Conservation (phyloP, 2,888 invertebrate species). For the Mythimna lalbum region DNA sequence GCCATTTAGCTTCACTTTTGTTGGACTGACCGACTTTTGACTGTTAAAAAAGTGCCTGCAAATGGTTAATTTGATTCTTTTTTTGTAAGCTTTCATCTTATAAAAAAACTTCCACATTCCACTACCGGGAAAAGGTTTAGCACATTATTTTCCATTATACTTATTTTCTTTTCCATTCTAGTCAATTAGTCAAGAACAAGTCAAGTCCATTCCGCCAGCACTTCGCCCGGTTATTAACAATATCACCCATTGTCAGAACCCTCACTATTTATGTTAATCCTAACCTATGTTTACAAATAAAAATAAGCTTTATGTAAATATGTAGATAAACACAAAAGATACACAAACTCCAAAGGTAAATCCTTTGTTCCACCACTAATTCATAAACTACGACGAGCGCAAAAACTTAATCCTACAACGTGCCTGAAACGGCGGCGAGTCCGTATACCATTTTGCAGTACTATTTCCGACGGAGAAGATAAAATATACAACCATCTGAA, state of each 20-base stretch:
- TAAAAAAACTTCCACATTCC: too few relatives aligned
- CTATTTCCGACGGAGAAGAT: constrained; percentile 20
- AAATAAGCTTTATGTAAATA: neutral
- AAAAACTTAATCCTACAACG: constrained; percentile 36
- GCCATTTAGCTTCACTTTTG: too few relatives aligned
- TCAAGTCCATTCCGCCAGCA: neutral
- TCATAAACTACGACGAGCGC: constrained; percentile 5
- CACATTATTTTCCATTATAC: too few relatives aligned
- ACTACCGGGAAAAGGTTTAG: too few relatives aligned
- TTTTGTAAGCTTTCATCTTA: too few relatives aligned
- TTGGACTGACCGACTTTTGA: too few relatives aligned
- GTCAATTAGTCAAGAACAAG: neutral
- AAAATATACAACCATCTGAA: constrained; percentile 21
- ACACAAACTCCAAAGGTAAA: neutral
- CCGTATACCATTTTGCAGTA: constrained; percentile 19
- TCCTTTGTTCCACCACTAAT: constrained; percentile 31
- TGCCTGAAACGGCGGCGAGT: constrained; percentile 2
- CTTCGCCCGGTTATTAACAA: neutral
- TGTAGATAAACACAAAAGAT: neutral
- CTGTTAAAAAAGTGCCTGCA: too few relatives aligned
- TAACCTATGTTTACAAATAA: neutral
- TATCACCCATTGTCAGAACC: too few relatives aligned
- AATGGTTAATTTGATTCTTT: too few relatives aligned
- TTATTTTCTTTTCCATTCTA: too few relatives aligned
- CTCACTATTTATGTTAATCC: neutral